Evolutionary conservation across 2,888 invertebrate species (phyloP), one percentile per base, ranked within the genome.

Genomic region (Rhogogaster chlorosoma): DNA sequence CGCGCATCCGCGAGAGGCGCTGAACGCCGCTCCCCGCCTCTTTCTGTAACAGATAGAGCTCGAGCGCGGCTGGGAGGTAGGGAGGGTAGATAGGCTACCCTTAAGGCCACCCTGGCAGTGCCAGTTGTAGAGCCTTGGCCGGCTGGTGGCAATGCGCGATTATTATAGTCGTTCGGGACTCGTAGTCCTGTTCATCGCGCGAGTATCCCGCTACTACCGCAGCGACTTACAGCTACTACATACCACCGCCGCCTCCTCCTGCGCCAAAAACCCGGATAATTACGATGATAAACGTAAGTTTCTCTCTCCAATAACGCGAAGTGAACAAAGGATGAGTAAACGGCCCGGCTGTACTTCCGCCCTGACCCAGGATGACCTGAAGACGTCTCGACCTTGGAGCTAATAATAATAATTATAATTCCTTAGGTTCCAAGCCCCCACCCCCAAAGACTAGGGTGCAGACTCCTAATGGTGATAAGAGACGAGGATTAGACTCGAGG

Each of bases 51-150:
- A n/a, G 71, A 32, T 22, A 38, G n/a, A 32, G 22, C 71, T 45
- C 26, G 12, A 26, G 49, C 26, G 6, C 22, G 57, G 22, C 22
- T 22, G 7, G 73, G 73, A 26, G 29, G 10, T 53, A 29, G 53
- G 77, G 29, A 22, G 77, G 53, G 32, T 42, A 53, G 53, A 29
- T 49, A 49, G 26, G 80, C 80, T 18, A 61, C 80, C 57, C 80
- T 80, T 80, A 80, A 80, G 61, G 38, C 80, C 61, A 61, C 57
- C 57, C 80, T 80, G 80, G 80, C 61, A 80, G 80, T 80, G 80
- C 80, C 80, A 80, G 80, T 80, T 80, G 80, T 80, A 61, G 61
- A 80, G 80, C 80, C 80, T 61, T 80, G 80, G 80, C 80, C 61
- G 80, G 80, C 80, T 80, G 80, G 57, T 80, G 80, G 61, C 29